Evolutionary conservation across 2,888 invertebrate species (phyloP), one percentile per base, ranked within the genome.

Genomic region (Lymantria monacha): DNA sequence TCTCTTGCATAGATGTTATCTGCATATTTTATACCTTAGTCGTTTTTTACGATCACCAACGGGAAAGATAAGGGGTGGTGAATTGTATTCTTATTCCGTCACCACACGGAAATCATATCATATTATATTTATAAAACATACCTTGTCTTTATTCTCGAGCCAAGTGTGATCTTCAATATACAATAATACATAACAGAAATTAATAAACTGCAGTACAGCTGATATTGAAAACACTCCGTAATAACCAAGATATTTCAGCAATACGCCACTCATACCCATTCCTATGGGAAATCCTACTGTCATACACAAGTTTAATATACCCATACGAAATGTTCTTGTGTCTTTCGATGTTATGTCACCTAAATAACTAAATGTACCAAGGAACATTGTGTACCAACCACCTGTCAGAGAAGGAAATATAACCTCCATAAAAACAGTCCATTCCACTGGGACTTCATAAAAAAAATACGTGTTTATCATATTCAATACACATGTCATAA

Each of bases 331-430:
- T 0, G 94, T 94, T 66, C 94, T 91, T 3, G 89, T 89, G 40
- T 93, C 89, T 31, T 83, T 86, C 11, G 89, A 87, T 10, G 93
- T 92, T 8, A 93, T 89, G 45, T 93, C 93, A 9, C 93, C 92
- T 41, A 94, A 80, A 73, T 94, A 94, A 61, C 93, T 93, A 75
- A 93, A 92, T 47, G 93, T 81, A 0, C 93, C 92, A 42, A 93
- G 85, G 47, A 93, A 89, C 88, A 93, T 91, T 1, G 92, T 91
- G 61, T 92, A 90, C 92, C 92, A 92, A 9, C 92, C 92, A 0
- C 93, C 93, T 0, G 92, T 91, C 9, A 93, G 44, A 0, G 92
- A 82, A 0, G 92, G 90, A 46, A 91, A 91, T 63, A 93, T 63
- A 2, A 92, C 88, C 64, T 93, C 93, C 76, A 91, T 87, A 45